Evolutionary conservation across 2,113 vertebrate genomes (phyloP).

Genomic region (Osmerus mordax): DNA sequence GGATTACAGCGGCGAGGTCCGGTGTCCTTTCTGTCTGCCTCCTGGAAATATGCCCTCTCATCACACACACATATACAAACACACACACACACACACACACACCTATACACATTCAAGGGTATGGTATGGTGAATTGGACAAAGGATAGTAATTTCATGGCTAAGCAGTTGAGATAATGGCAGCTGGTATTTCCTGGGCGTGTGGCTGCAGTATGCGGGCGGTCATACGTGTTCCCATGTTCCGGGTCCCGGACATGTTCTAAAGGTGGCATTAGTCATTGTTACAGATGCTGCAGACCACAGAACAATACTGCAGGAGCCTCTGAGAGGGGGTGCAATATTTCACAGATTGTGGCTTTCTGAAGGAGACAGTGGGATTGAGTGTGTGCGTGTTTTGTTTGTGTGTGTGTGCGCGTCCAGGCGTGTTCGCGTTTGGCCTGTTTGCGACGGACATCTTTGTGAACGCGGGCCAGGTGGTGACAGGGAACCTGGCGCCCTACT

Average conservation of each 20-base stretch:
- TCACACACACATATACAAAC: no score
- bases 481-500: slow-evolving; percentile 91
- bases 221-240: background rate
- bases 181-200: slow-evolving; percentile 58
- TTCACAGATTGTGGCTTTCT: no score
- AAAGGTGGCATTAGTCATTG: no score
- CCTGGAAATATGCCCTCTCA: no score
- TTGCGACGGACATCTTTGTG: slow-evolving; percentile 98
- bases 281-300: no score
- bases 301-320: no score
- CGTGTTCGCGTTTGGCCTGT: slow-evolving; percentile 96
- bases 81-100: no score
- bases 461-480: slow-evolving; percentile 97
- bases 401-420: slow-evolving; percentile 66
- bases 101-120: no score
- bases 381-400: background rate
- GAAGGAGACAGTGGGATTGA: no score
- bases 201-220: background rate
- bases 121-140: slow-evolving; percentile 36
- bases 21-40: no score
- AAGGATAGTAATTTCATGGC: slow-evolving; percentile 65
- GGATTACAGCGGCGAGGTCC: slow-evolving; percentile 10
- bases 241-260: no score
- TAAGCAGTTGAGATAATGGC: slow-evolving; percentile 64
- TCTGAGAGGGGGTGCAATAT: no score